Percentiles rank a stretch among this genome's conserved stretches.
Evolutionary conservation across 2,797 vertebrate species (phyloP).

Genomic region (Urosaurus nigricauda): DNA sequence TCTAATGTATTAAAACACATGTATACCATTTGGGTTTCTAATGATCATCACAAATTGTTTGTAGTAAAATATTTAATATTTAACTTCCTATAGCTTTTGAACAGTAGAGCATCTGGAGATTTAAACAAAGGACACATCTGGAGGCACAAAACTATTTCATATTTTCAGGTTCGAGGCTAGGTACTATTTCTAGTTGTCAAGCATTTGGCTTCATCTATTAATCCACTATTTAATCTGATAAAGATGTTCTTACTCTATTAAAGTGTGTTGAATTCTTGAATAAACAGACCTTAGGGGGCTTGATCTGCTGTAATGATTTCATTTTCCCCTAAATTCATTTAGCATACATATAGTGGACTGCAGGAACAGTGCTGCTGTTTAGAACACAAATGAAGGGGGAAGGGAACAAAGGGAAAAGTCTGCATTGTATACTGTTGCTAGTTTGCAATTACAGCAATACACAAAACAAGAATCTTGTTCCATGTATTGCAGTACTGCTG

Average conservation of each 20-base stretch:
- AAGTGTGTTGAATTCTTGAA: neutral
- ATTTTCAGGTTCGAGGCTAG: neutral
- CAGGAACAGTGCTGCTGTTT: neutral
- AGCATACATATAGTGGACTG: too few species aligned
- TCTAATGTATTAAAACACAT: slow-evolving; percentile 3
- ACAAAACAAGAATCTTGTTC: slow-evolving; percentile 23
- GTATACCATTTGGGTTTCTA: neutral
- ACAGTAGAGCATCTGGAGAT: neutral
- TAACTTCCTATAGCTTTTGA: neutral
- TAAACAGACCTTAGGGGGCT: neutral
- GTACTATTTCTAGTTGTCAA: neutral
- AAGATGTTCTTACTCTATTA: neutral
- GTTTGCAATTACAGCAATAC: slow-evolving; percentile 20
- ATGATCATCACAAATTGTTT: neutral
- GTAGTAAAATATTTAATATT: neutral
- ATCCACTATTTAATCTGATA: neutral
- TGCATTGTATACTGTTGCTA: slow-evolving; percentile 5
- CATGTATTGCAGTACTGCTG: neutral
- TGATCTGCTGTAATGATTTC: neutral
- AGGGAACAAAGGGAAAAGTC: neutral
- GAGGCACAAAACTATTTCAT: neutral
- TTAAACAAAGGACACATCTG: neutral
- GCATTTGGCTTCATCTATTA: neutral
- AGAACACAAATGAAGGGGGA: neutral
- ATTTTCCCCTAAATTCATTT: neutral